Evolutionary conservation across 2,113 vertebrate genomes (phyloP), one percentile per base, ranked within the genome.

Genomic region (Oenanthe melanoleuca): DNA sequence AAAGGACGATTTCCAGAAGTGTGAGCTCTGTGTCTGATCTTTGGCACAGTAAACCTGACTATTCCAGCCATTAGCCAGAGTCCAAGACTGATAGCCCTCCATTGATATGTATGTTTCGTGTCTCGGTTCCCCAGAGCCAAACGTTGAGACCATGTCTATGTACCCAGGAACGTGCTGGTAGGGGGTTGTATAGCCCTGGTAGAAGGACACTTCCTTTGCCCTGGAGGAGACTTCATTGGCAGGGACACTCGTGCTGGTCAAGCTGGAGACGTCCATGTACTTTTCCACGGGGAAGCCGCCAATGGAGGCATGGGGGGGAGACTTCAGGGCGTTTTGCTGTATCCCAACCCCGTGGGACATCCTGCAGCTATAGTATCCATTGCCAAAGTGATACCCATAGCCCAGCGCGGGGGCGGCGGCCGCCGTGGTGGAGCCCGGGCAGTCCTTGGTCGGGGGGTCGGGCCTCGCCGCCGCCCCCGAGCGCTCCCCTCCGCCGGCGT

Each of bases 1-100:
- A 96, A 98, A 98, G 90, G 98, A 98, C 38, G 98, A 98, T 95
- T 99, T 99, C 98, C 98, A 99, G 92, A 98, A 98, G 94, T 98
- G 98, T 59, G 98, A 98, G 86, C 97, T 98, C 96, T 98, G 98
- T 33, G 98, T 97, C 97, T 99, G 98, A 93, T 99, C 98, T 97
- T 98, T 99, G 83, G 97, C 94, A 97, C 98, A 98, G 96, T 98
- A 98, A 95, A 98, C 97, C 96, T 98, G 98, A 95, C 98, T 97
- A 96, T 98, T 98, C 98, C 98, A 98, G 92, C 98, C 98, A 96
- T 98, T 98, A 97, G 98, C 98, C 97, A 98, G 98, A 80, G 98
- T 98, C 98, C 98, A 99, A 49, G 98, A 98, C 95, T 98, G 98
- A 95, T 98, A 98, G 88, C 98, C 98, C 95, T 98, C 98, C 97